Conservation (phyloP, 64 coral and sea anemone genomes). For the Stichodactyla mertensii region DNA sequence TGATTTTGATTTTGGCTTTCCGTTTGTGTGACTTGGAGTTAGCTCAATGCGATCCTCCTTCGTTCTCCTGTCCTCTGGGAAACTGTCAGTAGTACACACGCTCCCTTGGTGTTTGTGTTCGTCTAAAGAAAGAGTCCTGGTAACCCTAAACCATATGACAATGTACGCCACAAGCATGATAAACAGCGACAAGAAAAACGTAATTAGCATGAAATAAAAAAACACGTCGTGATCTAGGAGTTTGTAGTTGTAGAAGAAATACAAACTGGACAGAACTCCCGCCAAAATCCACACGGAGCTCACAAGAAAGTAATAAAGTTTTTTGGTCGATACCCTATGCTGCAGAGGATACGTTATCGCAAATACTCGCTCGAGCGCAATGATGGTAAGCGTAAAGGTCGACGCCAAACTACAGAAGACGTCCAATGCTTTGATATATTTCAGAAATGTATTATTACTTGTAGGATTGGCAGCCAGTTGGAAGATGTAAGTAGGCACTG, state of each 20-base stretch:
- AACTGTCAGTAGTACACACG: not conserved
- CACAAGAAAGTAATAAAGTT: constrained; percentile 47
- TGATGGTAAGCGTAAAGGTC: constrained; percentile 69
- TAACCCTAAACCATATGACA: constrained; percentile 58
- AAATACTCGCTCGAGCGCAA: constrained; percentile 64
- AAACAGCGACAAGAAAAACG: constrained; percentile 53
- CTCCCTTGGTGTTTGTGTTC: constrained; percentile 12
- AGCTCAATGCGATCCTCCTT: not conserved
- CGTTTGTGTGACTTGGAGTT: not conserved
- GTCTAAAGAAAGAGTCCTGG: not conserved
- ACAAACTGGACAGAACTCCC: constrained; percentile 56
- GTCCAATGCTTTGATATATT: constrained; percentile 28
- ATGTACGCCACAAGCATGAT: constrained; percentile 44
- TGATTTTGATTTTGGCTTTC: not conserved
- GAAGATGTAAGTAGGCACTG: constrained; percentile 44
- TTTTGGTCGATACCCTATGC: constrained; percentile 49
- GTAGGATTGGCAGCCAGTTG: not conserved
- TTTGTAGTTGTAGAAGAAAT: constrained; percentile 60
- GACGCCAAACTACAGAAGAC: constrained; percentile 75
- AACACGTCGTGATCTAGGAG: constrained; percentile 61
- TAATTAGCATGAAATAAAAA: constrained; percentile 66
- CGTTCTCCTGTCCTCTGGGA: not conserved
- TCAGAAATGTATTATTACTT: not conserved
- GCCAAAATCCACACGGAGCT: constrained; percentile 57
- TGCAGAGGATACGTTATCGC: constrained; percentile 63